Conservation (phyloP, 1,140 invertebrate species). For the Myzus persicae region DNA sequence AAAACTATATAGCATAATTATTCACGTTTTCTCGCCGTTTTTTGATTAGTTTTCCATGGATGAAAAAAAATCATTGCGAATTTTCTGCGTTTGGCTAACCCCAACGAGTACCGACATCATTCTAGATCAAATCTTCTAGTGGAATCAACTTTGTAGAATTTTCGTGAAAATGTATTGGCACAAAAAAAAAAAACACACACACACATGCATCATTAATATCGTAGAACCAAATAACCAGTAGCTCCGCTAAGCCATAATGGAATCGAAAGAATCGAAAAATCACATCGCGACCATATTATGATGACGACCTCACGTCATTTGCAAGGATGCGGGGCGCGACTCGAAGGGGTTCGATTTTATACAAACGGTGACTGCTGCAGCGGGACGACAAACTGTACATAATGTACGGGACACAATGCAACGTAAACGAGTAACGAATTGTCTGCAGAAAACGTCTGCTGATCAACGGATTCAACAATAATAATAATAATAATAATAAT, state of each 20-base stretch:
- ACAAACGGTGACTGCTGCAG: neutral
- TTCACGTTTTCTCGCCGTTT: neutral
- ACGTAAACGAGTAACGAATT: neutral
- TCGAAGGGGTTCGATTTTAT: neutral
- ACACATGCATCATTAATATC: too few species aligned
- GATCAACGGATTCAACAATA: neutral
- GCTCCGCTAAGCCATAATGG: neutral
- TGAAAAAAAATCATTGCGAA: neutral
- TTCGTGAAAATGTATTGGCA: too few species aligned
- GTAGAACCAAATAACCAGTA: too few species aligned
- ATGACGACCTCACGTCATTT: neutral
- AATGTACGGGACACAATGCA: neutral
- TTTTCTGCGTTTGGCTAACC: neutral
- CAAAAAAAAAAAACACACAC: too few species aligned
- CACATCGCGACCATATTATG: neutral
- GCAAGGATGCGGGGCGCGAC: neutral
- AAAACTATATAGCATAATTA: neutral
- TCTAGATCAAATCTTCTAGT: neutral
- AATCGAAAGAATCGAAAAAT: neutral
- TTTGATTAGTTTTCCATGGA: neutral
- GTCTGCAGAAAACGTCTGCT: neutral
- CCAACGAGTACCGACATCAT: neutral
- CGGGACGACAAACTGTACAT: neutral
- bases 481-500: neutral
- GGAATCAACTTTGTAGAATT: too few species aligned